Evolutionary conservation across 2,113 vertebrate species (phyloP).

Genomic region (Pseudorasbora parva): DNA sequence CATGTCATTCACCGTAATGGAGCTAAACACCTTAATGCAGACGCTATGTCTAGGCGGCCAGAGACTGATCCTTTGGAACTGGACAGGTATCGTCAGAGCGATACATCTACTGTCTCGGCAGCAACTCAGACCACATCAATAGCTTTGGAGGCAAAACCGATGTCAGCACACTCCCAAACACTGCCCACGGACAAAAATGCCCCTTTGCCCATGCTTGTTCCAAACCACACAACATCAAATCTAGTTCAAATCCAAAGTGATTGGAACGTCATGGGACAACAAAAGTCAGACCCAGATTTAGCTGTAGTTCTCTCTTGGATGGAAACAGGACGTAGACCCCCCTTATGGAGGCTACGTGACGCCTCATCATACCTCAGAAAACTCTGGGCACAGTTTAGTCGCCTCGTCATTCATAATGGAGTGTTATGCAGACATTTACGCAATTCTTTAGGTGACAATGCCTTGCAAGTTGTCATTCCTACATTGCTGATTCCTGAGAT

Average conservation of each 20-base stretch:
- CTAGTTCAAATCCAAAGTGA: background rate
- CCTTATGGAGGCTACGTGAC: background rate
- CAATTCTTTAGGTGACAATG: background rate
- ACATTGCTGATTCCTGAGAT: constrained; percentile 11
- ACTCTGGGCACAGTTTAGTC: constrained; percentile 16
- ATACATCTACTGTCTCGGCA: background rate
- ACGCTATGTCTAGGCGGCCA: background rate
- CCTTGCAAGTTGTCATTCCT: constrained; percentile 12
- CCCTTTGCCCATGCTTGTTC: background rate
- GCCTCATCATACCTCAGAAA: background rate
- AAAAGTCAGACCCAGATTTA: background rate
- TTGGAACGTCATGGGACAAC: background rate
- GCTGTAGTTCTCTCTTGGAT: background rate
- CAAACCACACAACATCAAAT: background rate
- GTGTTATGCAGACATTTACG: background rate
- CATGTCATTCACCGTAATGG: background rate
- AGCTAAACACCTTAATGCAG: constrained; percentile 9
- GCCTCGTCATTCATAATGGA: background rate
- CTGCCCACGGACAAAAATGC: background rate
- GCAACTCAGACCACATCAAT: background rate
- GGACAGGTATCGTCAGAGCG: background rate
- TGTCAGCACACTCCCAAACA: background rate
- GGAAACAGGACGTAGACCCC: background rate
- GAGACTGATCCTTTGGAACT: background rate
- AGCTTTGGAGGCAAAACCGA: background rate